Percentiles rank a stretch among this genome's conserved stretches.
Conservation (phyloP, 1,140 invertebrate genomes). For the Diabrotica virgifera region DNA sequence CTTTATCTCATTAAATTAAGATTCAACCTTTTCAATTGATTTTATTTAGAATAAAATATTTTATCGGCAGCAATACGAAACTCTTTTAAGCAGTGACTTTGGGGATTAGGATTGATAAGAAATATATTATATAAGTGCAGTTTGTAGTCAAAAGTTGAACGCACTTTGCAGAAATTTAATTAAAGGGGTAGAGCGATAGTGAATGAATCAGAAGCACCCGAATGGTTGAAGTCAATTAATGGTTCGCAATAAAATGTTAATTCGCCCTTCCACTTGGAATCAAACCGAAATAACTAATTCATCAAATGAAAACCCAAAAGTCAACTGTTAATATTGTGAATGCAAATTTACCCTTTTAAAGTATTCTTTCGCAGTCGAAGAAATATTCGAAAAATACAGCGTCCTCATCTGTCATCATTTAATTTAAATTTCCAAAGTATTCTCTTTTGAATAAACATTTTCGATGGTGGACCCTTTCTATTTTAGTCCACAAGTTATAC, state of each 20-base stretch:
- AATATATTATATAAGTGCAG: not conserved
- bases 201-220: not conserved
- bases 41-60: no score
- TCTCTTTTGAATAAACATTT: slow-evolving; percentile 43
- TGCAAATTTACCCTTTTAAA: slow-evolving; percentile 28
- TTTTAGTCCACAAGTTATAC: slow-evolving; percentile 30
- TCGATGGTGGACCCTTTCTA: slow-evolving; percentile 32
- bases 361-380: slow-evolving; percentile 22
- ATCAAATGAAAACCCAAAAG: slow-evolving; percentile 31
- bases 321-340: slow-evolving; percentile 21
- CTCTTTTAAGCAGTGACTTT: no score
- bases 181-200: not conserved
- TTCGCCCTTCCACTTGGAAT: slow-evolving; percentile 26
- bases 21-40: no score
- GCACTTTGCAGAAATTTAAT: slow-evolving; percentile 3
- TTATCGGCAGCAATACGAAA: no score
- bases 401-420: slow-evolving; percentile 27
- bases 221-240: slow-evolving; percentile 21
- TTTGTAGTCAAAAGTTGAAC: not conserved
- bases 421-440: slow-evolving; percentile 40
- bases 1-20: no score
- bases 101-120: no score
- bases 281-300: slow-evolving; percentile 34
- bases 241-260: slow-evolving; percentile 29
- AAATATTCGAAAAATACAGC: slow-evolving; percentile 27